Percentiles rank a stretch among this genome's conserved stretches.
These are phyloP conservation scores for Henricia sp. DNA, from an alignment of 53 echinoderm and acorn worm species.

Conservation along the genomic window DNA sequence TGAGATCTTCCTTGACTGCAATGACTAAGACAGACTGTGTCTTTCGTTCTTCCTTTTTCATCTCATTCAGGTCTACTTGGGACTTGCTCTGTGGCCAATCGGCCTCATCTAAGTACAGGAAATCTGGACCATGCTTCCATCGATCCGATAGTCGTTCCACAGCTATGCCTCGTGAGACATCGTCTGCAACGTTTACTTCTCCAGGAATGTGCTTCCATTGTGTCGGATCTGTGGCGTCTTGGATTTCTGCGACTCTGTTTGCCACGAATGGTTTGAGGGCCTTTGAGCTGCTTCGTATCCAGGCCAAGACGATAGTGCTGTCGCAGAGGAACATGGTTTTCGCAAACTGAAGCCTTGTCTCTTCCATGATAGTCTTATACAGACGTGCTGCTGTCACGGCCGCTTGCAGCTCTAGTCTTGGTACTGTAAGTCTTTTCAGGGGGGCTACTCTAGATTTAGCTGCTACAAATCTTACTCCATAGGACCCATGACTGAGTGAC, in stretches of 20 bases:
- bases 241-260: conserved; percentile 63
- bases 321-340: conserved; percentile 20
- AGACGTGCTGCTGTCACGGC: conserved; percentile 59
- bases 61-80: neutral
- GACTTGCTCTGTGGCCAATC: conserved; percentile 43
- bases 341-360: neutral
- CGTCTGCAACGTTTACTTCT: conserved; percentile 58
- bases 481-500: conserved; percentile 10
- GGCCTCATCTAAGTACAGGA: conserved; percentile 34
- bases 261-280: conserved; percentile 63
- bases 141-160: conserved; percentile 14
- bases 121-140: conserved; percentile 60
- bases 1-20: neutral
- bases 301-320: conserved; percentile 61
- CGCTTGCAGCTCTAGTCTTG: conserved; percentile 57
- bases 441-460: conserved; percentile 70
- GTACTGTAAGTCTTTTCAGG: conserved; percentile 53
- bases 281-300: conserved; percentile 57
- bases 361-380: neutral
- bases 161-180: conserved; percentile 14
- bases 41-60: conserved; percentile 33
- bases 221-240: conserved; percentile 55
- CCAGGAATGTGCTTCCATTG: conserved; percentile 71
- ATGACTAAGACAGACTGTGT: neutral
- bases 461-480: conserved; percentile 30